Evolutionary conservation across 2,113 vertebrate genomes (phyloP).

Genomic region (Erpornis zantholeuca): DNA sequence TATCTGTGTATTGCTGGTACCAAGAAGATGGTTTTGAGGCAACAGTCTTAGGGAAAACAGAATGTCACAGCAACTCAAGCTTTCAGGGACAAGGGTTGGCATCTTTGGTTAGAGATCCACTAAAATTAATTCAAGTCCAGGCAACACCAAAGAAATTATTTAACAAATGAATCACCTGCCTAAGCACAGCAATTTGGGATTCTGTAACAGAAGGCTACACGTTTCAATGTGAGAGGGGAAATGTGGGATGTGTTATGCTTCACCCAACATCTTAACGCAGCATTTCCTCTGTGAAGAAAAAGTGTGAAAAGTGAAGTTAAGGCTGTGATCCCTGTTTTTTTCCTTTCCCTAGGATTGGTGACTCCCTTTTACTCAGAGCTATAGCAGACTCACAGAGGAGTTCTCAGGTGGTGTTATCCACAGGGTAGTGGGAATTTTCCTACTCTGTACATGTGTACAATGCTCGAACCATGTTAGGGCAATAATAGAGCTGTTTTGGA

Average conservation of each 20-base stretch:
- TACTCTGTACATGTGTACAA: accelerated
- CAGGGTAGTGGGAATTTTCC: neutral
- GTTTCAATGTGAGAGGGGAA: neutral
- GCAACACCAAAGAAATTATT: neutral
- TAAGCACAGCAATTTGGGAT: neutral
- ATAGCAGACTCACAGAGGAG: accelerated
- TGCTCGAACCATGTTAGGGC: neutral
- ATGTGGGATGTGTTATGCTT: slow-evolving; percentile 19
- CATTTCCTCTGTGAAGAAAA: neutral
- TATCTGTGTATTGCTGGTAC: neutral
- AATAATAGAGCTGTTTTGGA: neutral
- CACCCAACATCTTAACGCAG: neutral
- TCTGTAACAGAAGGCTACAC: neutral
- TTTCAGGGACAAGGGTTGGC: neutral
- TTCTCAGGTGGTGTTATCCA: neutral
- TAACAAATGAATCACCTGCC: neutral
- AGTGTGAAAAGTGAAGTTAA: neutral
- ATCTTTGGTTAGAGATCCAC: neutral
- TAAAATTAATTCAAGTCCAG: neutral
- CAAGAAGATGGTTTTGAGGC: neutral
- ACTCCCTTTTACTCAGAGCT: neutral
- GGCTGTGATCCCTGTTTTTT: neutral
- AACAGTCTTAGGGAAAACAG: accelerated
- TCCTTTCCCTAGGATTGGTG: neutral
- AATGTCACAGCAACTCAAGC: neutral